phyloP scores from a whole-genome alignment of 2,113 vertebrate genomes.

The Oreochromis tanganicae region DNA sequence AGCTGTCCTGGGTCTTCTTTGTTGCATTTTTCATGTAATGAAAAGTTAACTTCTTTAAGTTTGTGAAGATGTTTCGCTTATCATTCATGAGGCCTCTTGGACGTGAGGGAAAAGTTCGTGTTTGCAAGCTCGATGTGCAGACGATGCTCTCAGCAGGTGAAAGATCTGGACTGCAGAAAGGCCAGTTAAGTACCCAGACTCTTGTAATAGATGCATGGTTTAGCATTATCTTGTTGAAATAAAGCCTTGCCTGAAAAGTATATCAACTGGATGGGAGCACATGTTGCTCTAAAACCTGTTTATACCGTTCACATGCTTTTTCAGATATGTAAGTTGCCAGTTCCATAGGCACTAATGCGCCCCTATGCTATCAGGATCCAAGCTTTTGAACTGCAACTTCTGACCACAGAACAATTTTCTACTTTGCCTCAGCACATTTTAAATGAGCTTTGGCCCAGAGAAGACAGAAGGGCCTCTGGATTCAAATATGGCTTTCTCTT shows the following conservation, averaged over 20 bases:
- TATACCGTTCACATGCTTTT: not conserved
- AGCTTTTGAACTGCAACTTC: not conserved
- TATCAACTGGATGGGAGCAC: not conserved
- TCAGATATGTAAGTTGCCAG: not conserved
- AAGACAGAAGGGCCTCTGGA: not conserved
- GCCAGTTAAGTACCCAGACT: not conserved
- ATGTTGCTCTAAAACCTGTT: not conserved
- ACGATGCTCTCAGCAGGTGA: not conserved
- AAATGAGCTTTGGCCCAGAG: not conserved
- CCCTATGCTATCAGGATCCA: not conserved
- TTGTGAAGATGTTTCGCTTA: not conserved
- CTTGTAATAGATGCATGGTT: not conserved
- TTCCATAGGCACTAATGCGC: not conserved
- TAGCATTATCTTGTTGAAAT: not conserved
- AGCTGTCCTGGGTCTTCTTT: not conserved
- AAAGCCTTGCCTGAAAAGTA: not conserved
- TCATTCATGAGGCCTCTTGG: not conserved
- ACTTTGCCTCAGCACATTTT: not conserved
- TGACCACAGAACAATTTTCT: not conserved
- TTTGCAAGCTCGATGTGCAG: too few relatives aligned
- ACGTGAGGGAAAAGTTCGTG: not conserved
- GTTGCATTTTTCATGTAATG: not conserved
- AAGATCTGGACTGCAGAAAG: not conserved
- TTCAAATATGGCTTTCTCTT: not conserved
- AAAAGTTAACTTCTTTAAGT: not conserved